Evolutionary conservation across 2,888 invertebrate genomes (phyloP).

Genomic region (Sinopyrophorus schimmeli): DNA sequence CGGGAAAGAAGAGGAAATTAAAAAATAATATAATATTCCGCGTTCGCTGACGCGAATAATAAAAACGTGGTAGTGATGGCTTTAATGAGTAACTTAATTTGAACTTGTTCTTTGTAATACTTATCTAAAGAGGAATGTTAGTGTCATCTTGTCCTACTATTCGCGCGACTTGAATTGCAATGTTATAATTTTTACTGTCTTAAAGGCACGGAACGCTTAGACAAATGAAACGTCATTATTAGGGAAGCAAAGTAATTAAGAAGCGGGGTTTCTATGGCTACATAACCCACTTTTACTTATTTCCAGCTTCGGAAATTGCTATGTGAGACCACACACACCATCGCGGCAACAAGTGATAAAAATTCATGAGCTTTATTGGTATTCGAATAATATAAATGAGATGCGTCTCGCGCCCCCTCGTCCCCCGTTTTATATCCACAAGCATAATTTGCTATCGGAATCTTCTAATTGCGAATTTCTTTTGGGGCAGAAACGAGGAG

Average conservation of each 20-base stretch:
- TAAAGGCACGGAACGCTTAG: conserved; percentile 20
- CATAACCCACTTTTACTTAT: conserved; percentile 24
- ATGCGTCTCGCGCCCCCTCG: no score
- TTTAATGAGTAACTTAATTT: conserved; percentile 19
- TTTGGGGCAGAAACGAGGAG: no score
- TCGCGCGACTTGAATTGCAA: conserved; percentile 15
- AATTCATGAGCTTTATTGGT: conserved; percentile 24
- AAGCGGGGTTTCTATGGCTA: conserved; percentile 22
- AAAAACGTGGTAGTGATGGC: conserved; percentile 8
- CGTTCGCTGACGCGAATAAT: no score
- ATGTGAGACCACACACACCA: conserved; percentile 3
- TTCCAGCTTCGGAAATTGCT: conserved; percentile 15
- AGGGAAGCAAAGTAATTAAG: conserved; percentile 23
- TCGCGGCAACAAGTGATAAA: conserved; percentile 21
- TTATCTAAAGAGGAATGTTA: conserved; percentile 24
- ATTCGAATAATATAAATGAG: conserved; percentile 18
- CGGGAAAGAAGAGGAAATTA: no score
- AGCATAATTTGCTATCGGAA: conserved; percentile 8
- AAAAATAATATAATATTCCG: no score
- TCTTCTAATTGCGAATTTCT: no score
- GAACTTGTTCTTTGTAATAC: conserved; percentile 17
- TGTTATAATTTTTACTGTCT: conserved; percentile 25
- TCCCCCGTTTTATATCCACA: no score
- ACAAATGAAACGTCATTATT: conserved; percentile 26
- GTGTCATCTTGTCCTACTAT: conserved; percentile 22